phyloP scores from a whole-genome alignment of 2,888 invertebrate genomes.

The Meteorus cinctellus region DNA sequence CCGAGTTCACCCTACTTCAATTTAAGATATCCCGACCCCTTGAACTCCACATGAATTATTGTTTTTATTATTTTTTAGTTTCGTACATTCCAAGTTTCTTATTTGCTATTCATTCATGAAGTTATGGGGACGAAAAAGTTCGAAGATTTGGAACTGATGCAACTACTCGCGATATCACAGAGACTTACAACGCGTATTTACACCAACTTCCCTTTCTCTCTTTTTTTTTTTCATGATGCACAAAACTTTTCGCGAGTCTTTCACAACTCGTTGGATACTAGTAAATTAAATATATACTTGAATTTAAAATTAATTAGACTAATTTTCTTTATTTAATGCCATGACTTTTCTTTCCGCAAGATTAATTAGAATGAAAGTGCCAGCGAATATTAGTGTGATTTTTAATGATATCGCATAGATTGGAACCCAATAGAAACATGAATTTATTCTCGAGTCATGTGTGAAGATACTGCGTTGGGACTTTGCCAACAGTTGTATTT shows the following conservation, averaged over 20 bases:
- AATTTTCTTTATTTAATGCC: background rate
- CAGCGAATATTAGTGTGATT: background rate
- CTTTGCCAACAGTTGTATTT: background rate
- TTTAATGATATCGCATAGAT: background rate
- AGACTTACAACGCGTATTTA: slow-evolving; percentile 5
- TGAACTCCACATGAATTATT: background rate
- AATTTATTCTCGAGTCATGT: background rate
- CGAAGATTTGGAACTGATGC: background rate
- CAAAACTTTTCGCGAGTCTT: background rate
- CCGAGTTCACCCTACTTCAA: slow-evolving; percentile 17
- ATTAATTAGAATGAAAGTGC: background rate
- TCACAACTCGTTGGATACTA: background rate
- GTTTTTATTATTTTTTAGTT: background rate
- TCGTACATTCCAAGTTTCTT: background rate
- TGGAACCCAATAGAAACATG: background rate
- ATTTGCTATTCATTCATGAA: background rate
- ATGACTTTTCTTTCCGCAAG: background rate
- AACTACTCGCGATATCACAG: slow-evolving; percentile 21
- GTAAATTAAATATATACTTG: slow-evolving; percentile 5
- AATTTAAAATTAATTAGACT: background rate
- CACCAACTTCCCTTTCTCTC: too few species aligned
- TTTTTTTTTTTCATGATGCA: background rate
- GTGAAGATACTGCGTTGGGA: slow-evolving; percentile 1
- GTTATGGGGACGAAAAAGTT: background rate
- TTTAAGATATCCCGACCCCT: slow-evolving; percentile 14